Conservation (phyloP, 2,113 vertebrate species). For the Rissa tridactyla region DNA sequence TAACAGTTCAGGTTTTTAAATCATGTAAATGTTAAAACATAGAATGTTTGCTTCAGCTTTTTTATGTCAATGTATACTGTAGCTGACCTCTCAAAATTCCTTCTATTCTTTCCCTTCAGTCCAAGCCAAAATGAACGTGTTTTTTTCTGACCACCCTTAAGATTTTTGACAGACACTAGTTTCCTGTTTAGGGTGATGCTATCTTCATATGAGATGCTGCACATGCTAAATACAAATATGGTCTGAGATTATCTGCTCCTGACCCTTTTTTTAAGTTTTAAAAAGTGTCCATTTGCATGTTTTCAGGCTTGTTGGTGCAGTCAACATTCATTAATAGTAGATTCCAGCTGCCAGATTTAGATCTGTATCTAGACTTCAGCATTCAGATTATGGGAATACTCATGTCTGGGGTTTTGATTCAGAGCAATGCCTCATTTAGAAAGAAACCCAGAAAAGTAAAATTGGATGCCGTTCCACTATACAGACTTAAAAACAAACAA, state of each 20-base stretch:
- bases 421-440: neutral
- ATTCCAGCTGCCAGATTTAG: conserved; percentile 36
- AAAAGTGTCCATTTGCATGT: neutral
- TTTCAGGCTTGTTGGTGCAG: conserved; percentile 3
- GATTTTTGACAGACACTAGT: conserved; percentile 24
- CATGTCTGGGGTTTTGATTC: neutral
- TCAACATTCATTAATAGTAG: neutral
- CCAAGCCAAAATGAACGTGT: neutral
- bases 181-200: conserved; percentile 50
- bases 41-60: conserved; percentile 23
- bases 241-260: neutral
- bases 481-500: neutral
- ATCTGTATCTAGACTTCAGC: neutral
- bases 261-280: neutral
- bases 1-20: conserved; percentile 37
- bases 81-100: conserved; percentile 47
- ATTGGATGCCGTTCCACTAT: neutral
- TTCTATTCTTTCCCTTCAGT: conserved; percentile 4
- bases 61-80: conserved; percentile 22
- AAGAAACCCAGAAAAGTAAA: neutral
- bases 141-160: conserved; percentile 50
- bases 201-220: conserved; percentile 29
- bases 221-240: conserved; percentile 14
- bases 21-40: conserved; percentile 21
- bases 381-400: conserved; percentile 14